Base-by-base conservation (phyloP, 2,888 invertebrate species). In the Strigamia maritima region DNA sequence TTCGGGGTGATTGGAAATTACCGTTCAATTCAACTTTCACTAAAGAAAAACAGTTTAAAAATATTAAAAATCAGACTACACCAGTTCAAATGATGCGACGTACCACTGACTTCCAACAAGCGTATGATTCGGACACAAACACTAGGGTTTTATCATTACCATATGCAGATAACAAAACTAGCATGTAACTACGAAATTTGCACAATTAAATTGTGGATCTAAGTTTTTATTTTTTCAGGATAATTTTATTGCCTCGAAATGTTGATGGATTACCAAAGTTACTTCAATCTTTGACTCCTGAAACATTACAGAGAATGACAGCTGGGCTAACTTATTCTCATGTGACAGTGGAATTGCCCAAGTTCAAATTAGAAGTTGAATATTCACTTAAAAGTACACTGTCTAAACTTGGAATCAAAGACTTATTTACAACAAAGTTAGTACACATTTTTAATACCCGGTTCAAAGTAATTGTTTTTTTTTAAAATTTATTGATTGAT, bases 121-220 rank as follows among this genome's bases (percentile, higher is more conserved):
- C 70, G 0, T 70, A 70, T n/a, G 70, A 70, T 70, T 70, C 70
- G 14, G 70, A 26, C 2, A 70, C 70, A 70, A 70, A 70, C 7
- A 70, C 70, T 16, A 70, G 70, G 70, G 16, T 70, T 70, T 70
- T 70, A 26, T 70, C 70, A 28, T 70, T 70, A 28, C 70, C 70
- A 16, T 70, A 70, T 14, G 28, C 70, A 28, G 70, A 70, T 70
- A 70, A 70, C 28, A 70, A 70, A 28, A 70, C 70, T 16, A 6
- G 12, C 28, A 70, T 70, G 70, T 70, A 28, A 70, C 0, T 4
- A 28, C 35, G 28, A 26, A 26, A 26, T 70, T 70, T 70, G 14
- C 16, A 26, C 10, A 26, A 70, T 10, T 35, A 35, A 35, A 35
- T 35, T 35, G 7, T 10, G 35, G 35, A 4, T 35, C 35, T 35